These are phyloP conservation scores for Catocala sponsa DNA, from an alignment of 2,888 invertebrate genomes.

Conservation along the genomic window DNA sequence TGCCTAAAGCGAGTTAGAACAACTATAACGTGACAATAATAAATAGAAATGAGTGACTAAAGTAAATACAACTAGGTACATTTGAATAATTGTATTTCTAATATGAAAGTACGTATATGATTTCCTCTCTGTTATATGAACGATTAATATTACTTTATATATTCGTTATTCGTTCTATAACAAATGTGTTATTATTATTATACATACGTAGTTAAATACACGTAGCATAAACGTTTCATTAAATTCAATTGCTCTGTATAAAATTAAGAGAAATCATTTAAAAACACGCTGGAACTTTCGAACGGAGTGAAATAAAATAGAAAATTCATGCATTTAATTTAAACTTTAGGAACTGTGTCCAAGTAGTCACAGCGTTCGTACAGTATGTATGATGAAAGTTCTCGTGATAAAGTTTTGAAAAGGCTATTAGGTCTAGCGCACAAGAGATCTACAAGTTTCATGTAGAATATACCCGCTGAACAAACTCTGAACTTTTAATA, in stretches of 20 bases:
- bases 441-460: constrained; percentile 23
- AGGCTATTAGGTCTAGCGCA: constrained; percentile 18
- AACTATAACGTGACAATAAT: too few relatives aligned
- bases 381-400: constrained; percentile 24
- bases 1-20: too few relatives aligned
- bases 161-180: too few relatives aligned
- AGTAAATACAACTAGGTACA: too few relatives aligned
- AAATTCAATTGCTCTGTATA: background rate
- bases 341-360: constrained; percentile 29
- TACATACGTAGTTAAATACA: too few relatives aligned
- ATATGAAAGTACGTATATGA: too few relatives aligned
- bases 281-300: constrained; percentile 3
- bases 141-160: too few relatives aligned
- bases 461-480: constrained; percentile 18
- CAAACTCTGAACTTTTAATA: constrained; percentile 21
- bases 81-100: too few relatives aligned
- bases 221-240: too few relatives aligned
- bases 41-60: too few relatives aligned
- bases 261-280: background rate
- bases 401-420: constrained; percentile 32
- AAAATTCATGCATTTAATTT: constrained; percentile 35
- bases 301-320: background rate
- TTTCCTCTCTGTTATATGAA: too few relatives aligned
- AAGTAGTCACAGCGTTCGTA: constrained; percentile 10
- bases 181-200: too few relatives aligned